Conservation (phyloP, 2,888 invertebrate species). For the Unio pictorum region DNA sequence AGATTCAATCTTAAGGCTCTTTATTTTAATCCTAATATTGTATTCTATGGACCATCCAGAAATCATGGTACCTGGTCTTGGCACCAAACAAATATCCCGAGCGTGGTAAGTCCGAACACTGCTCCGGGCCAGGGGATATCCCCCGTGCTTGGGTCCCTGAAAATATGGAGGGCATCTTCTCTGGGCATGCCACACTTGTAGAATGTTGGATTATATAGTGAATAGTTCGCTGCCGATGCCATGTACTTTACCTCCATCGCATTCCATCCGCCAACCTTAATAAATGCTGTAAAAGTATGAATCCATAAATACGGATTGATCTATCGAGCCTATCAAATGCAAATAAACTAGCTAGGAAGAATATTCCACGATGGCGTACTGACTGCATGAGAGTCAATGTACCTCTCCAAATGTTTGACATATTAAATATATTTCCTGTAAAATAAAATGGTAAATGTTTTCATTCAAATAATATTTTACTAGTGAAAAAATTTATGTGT, state of each 20-base stretch:
- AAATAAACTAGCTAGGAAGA: too few relatives aligned
- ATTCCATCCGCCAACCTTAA: slow-evolving; percentile 73
- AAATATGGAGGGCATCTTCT: slow-evolving; percentile 58
- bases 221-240: slow-evolving; percentile 67
- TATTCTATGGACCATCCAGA: background rate
- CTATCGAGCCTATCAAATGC: too few relatives aligned
- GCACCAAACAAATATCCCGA: slow-evolving; percentile 67
- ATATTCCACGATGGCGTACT: too few relatives aligned
- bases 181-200: slow-evolving; percentile 61
- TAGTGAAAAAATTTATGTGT: too few relatives aligned
- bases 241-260: slow-evolving; percentile 69
- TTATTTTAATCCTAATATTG: background rate
- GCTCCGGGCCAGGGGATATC: slow-evolving; percentile 68
- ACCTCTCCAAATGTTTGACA: too few relatives aligned
- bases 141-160: slow-evolving; percentile 51
- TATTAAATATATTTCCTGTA: too few relatives aligned
- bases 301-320: background rate
- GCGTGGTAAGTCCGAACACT: slow-evolving; percentile 62
- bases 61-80: slow-evolving; percentile 61
- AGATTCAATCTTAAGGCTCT: background rate
- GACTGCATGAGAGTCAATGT: too few relatives aligned
- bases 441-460: too few relatives aligned
- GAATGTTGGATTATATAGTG: slow-evolving; percentile 45
- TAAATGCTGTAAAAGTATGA: slow-evolving; percentile 17
- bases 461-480: too few relatives aligned